Percentiles rank a stretch among this genome's conserved stretches.
Evolutionary conservation across 2,113 vertebrate genomes (phyloP).

Genomic region (Sialia sialis): DNA sequence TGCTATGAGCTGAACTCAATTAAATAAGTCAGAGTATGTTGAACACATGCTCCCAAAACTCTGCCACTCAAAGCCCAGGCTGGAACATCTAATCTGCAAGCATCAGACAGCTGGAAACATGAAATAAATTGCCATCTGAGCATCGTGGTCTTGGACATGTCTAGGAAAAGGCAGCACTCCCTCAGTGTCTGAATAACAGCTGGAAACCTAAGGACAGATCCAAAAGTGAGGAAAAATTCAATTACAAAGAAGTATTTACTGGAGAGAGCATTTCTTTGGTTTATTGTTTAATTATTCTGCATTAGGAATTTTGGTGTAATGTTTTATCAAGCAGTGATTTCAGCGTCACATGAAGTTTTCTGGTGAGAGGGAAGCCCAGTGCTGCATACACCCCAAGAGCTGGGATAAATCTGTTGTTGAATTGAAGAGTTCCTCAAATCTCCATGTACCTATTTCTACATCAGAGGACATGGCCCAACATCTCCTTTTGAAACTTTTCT

Average conservation of each 20-base stretch:
- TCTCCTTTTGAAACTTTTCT: background rate
- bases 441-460: background rate
- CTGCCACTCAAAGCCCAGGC: background rate
- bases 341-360: background rate
- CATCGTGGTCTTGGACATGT: background rate
- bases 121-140: background rate
- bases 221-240: background rate
- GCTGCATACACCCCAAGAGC: background rate
- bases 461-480: background rate
- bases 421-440: background rate
- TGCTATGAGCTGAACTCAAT: constrained; percentile 10
- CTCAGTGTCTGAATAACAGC: background rate
- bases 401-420: background rate
- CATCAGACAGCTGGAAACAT: background rate
- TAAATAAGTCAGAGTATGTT: background rate
- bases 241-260: background rate
- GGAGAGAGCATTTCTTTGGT: background rate
- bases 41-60: background rate
- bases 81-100: background rate
- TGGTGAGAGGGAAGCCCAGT: background rate
- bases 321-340: background rate
- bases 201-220: background rate
- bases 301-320: background rate
- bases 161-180: background rate
- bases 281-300: background rate